phyloP scores from a whole-genome alignment of 1,140 invertebrate genomes.

The Sweltsa coloradensis region DNA sequence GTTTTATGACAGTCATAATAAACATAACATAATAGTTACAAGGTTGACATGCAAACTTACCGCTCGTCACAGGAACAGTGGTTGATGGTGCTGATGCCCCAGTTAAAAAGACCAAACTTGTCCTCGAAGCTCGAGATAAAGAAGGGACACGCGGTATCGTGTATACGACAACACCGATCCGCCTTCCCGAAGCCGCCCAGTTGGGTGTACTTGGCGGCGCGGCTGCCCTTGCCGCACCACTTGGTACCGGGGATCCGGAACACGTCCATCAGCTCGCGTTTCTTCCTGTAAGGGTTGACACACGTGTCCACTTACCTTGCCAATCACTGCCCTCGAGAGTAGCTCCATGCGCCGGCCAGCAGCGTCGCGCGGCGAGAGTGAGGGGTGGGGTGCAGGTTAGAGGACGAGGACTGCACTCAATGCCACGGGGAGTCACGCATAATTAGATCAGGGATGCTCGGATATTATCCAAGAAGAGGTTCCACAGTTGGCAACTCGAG shows the following conservation, averaged over 20 bases:
- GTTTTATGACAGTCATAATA: no score
- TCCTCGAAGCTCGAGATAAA: conserved; percentile 63
- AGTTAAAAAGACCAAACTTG: conserved; percentile 73
- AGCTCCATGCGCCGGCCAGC: no score
- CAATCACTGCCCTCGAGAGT: no score
- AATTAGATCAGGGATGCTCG: no score
- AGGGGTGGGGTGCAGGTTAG: no score
- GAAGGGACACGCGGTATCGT: conserved; percentile 68
- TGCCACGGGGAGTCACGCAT: no score
- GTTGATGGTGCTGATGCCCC: conserved; percentile 70
- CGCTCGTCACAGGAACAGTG: conserved; percentile 80
- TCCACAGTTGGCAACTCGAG: no score
- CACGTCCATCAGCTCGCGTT: conserved; percentile 42
- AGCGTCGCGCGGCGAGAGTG: no score
- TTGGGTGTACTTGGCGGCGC: conserved; percentile 57
- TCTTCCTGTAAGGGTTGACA: conserved; percentile 25
- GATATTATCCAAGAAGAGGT: no score
- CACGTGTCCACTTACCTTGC: conserved; percentile 3
- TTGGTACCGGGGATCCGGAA: conserved; percentile 68
- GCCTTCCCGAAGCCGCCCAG: conserved; percentile 62
- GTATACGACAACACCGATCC: conserved; percentile 71
- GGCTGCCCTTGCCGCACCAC: conserved; percentile 76
- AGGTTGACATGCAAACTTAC: no score
- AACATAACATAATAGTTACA: no score
- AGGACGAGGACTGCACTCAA: no score